Evolutionary conservation across 2,797 vertebrate genomes (phyloP).

Genomic region (Hozukius guyotensis): DNA sequence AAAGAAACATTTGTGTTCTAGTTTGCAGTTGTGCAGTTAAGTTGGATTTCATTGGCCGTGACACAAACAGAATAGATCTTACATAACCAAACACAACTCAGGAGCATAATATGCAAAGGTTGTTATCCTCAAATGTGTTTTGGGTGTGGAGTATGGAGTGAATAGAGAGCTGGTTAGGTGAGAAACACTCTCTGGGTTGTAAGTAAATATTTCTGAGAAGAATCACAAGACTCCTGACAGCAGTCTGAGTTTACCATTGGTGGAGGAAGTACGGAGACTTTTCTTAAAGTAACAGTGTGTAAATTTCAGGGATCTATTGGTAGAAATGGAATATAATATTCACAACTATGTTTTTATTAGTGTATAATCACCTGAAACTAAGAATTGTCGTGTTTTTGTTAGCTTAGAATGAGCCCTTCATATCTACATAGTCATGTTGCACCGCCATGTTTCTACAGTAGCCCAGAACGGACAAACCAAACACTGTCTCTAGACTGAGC

Average conservation of each 20-base stretch:
- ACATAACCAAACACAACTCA: neutral
- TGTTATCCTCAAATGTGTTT: neutral
- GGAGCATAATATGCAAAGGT: neutral
- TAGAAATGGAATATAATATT: no score
- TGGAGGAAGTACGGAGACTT: neutral
- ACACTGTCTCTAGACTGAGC: no score
- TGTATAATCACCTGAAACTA: no score
- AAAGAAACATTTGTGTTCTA: neutral
- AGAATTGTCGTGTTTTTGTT: no score
- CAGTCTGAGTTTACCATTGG: neutral
- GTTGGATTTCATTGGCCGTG: neutral
- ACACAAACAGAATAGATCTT: neutral
- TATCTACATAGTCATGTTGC: no score
- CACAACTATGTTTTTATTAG: no score
- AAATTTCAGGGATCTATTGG: no score
- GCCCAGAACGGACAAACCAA: no score
- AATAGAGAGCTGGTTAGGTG: neutral
- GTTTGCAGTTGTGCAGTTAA: neutral
- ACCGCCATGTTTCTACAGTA: no score
- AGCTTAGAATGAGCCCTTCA: no score
- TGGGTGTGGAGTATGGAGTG: neutral
- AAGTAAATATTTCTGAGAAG: neutral
- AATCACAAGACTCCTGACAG: neutral
- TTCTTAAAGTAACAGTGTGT: neutral
- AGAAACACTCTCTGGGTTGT: neutral